Base-by-base conservation (phyloP, 2,888 invertebrate genomes). In the Bembecia ichneumoniformis region DNA sequence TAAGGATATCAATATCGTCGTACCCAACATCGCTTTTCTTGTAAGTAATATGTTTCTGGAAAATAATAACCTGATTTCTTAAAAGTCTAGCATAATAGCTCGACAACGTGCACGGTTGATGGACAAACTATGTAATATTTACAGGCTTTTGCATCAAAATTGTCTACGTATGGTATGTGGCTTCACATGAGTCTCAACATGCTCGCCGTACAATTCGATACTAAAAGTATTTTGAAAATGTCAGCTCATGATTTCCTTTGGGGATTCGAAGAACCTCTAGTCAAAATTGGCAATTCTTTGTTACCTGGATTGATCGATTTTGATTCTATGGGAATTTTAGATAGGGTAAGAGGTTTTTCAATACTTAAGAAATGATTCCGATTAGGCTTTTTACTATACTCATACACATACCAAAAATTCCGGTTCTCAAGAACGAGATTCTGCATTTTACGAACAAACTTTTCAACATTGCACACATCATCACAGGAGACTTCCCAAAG, bases 211-310 rank as follows among this genome's bases (percentile, higher is more conserved):
- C 79, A 84, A 13, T 60, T 93, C 20, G 78, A 89, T 50, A 86
- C 91, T 0, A 71, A 91, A 58, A 88, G 93, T 0, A 90, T 95
- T 53, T 69, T 93, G 13, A 88, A 89, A 20, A 66, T 93, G 35
- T 87, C 90, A 0, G 91, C 92, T 0, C 77, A 93, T 51, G 92
- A 94, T 28, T 93, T 91, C 65, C 77, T 96, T 11, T 95, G 94
- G 94, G 96, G 96, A 0, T 95, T 95, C 68, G 90, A 94, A 1
- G 95, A 96, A 65, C 87, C 89, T 0, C 66, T 96, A 44, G 90
- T 96, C 47, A 79, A 83, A 1, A 68, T 94, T 35, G 94, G 94
- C 0, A 90, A 93, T 57, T 40, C 86, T 17, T 74, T 92, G 48
- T 65, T 94, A 47, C 94, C 95, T 0, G 90, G 88, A 35, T 90